Conservation (phyloP, 1,140 invertebrate species). For the Sycophila sp. region DNA sequence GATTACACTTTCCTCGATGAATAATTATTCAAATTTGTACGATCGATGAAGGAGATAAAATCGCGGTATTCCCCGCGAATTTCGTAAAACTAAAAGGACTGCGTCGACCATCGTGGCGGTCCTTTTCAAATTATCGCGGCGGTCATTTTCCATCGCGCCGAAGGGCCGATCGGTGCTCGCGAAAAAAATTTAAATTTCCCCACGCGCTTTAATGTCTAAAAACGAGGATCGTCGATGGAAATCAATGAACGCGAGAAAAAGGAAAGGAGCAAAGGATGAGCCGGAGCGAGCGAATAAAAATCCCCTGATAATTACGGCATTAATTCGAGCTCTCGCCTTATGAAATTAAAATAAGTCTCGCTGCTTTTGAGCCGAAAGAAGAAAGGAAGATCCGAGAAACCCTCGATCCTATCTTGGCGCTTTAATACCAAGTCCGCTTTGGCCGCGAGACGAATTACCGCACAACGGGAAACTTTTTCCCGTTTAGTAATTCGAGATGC, state of each 20-base stretch:
- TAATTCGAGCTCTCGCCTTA: neutral
- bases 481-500: conserved; percentile 12
- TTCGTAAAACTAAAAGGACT: neutral
- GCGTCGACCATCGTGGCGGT: neutral
- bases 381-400: neutral
- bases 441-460: neutral
- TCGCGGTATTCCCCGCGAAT: neutral
- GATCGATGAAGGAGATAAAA: neutral
- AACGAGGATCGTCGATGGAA: neutral
- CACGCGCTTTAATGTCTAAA: neutral
- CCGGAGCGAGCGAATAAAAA: neutral
- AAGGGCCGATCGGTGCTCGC: neutral
- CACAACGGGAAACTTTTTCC: neutral
- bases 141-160: neutral
- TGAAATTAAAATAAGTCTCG: conserved; percentile 5
- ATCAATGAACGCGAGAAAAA: neutral
- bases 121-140: neutral
- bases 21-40: neutral
- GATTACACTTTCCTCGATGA: neutral
- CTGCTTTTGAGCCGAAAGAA: neutral
- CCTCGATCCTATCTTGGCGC: conserved; percentile 12
- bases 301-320: conserved; percentile 10
- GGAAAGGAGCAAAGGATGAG: too few relatives aligned
- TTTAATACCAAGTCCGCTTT: conserved; percentile 5
- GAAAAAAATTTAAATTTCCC: neutral